Base-by-base conservation (phyloP, 2,113 vertebrate species). In the Nycticorax nycticorax region DNA sequence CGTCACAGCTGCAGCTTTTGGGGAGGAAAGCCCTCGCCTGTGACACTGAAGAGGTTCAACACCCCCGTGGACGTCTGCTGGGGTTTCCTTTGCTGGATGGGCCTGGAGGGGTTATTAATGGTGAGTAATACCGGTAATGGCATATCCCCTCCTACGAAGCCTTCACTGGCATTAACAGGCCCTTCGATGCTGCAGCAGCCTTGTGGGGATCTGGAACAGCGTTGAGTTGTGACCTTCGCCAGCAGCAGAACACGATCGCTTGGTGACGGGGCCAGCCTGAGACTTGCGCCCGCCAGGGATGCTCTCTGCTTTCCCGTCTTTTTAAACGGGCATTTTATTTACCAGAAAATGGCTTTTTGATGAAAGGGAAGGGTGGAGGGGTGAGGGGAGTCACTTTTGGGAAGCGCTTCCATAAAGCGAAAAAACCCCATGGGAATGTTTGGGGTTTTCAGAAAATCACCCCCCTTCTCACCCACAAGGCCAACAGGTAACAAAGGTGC, bases 1-100 rank as follows among this genome's bases (percentile, higher is more conserved):
- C 41, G 6, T 68, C 26, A 28, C 30, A 56, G n/a, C 62, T 75
- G 12, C 35, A 81, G 48, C 27, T 12, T 22, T 9, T 14, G 7
- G 8, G 32, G 19, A 71, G 19, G 48, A 75, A 69, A 75, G n/a
- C 19, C 41, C 14, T 48, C 35, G 12, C 8, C 10, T 24, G 27
- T 47, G 75, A 47, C 28, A 27, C 23, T 4, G 56, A 69, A 75
- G 68, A 55, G 26, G 37, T 32, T 39, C 23, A 41, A 22, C 10
- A 47, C 8, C 8, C 18, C 20, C 4, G 7, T 1, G 6, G 55
- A 41, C 0, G 0, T 74, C 39, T 87, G 35, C 55, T 63, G 33
- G 45, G 10, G 10, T 68, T 67, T 45, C n/a, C 33, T 60, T 68
- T 59, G 7, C 59, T 79, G 55, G 12, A 4, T 62, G 27, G 39